Conservation (phyloP, 2,113 vertebrate genomes). For the Poicephalus meyeri region DNA sequence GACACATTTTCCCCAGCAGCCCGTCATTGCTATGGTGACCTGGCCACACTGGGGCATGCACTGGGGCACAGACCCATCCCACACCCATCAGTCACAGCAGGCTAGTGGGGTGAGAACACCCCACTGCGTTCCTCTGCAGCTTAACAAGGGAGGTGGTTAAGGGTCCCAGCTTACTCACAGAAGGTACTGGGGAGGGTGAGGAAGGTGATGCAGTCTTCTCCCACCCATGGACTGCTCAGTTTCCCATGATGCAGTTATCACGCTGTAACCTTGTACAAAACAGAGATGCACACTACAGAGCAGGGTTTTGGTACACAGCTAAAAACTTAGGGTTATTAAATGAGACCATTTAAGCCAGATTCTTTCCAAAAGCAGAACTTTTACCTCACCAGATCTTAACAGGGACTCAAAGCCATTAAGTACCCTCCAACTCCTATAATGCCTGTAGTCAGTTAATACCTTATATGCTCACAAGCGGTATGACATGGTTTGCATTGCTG, state of each 20-base stretch:
- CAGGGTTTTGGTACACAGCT: background rate
- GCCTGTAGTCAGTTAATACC: background rate
- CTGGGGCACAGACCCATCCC: background rate
- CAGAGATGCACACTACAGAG: accelerated
- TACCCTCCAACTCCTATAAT: background rate
- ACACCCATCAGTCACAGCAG: background rate
- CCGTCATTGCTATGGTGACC: background rate
- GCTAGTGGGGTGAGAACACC: background rate
- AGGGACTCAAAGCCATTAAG: background rate
- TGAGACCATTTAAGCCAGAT: background rate
- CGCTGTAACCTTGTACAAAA: background rate
- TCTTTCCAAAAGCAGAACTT: background rate
- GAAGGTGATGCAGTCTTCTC: background rate
- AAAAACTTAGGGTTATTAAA: background rate
- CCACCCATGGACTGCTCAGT: background rate
- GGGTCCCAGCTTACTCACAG: background rate
- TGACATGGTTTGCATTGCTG: background rate
- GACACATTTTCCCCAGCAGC: background rate
- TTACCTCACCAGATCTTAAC: background rate
- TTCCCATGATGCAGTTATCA: background rate
- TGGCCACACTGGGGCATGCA: background rate
- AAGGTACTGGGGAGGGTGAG: background rate
- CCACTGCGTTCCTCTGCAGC: accelerated
- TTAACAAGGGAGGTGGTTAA: background rate
- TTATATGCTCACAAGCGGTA: background rate